Evolutionary conservation across 2,113 vertebrate genomes (phyloP), one percentile per base, ranked within the genome.

Genomic region (Saguinus imperator): DNA sequence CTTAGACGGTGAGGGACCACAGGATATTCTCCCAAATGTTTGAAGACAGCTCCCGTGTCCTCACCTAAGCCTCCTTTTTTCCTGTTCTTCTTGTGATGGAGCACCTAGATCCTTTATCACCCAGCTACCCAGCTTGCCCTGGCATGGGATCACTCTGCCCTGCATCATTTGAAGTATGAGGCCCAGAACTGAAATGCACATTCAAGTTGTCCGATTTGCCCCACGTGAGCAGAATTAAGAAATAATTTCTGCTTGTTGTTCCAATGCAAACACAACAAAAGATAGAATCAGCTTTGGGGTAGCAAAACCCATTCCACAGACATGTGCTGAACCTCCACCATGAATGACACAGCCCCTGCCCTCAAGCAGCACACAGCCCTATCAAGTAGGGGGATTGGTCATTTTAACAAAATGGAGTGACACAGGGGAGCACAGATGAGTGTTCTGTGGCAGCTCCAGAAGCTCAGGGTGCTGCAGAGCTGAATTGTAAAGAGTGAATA

Each of bases 371-470:
- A 10, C 13, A 4, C 43, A 48, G 18, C 40, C 14, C 80, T 40
- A 16, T 45, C 27, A 16, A 40, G 32, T 72, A 52, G 37, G 72
- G 6, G 37, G 50, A 12, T 2, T 16, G 9, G 4, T 8, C 58
- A 48, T 43, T 37, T 14, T 35, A n/a, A 77, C 40, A 61, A 61
- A 84, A 37, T 2, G 35, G 66, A 50, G 43, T 17, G n/a, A 48
- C 48, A 10, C 21, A 0, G 79, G 32, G 64, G 50, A 55, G 48
- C 52, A 40, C 27, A 37, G 84, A 43, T 5, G 2, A 37, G 61
- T 29, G n/a, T 20, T n/a, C 81, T 5, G 6, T 1, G 37, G 45
- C 40, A 8, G 3, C 4, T 2, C 0, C 1, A 55, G 50, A 61
- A 57, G 48, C 48, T 37, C 52, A 40, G 58, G 6, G 48, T 50